phyloP scores from a whole-genome alignment of 1,140 invertebrate species.

The Drosophila ficusphila region DNA sequence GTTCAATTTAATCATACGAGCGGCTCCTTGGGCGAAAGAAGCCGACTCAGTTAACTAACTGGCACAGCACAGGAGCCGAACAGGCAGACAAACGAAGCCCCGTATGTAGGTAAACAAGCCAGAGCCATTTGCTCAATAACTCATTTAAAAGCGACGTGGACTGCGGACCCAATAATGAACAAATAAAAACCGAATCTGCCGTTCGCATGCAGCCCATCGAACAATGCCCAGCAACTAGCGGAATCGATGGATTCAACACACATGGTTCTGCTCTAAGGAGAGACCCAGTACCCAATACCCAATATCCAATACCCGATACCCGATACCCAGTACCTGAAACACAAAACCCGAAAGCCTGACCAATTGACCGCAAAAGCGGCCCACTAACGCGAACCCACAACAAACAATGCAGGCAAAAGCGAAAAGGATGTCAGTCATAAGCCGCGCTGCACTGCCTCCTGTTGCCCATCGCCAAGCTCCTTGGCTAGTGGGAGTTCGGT shows the following conservation, averaged over 20 bases:
- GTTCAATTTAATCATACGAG: constrained; percentile 54
- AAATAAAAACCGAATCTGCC: constrained; percentile 79
- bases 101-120: constrained; percentile 68
- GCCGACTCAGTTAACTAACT: constrained; percentile 55
- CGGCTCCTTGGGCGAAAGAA: constrained; percentile 12
- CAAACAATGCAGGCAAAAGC: constrained; percentile 72
- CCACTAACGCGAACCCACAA: constrained; percentile 31
- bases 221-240: constrained; percentile 67
- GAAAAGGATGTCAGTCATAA: constrained; percentile 81
- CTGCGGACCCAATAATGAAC: constrained; percentile 69
- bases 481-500: constrained; percentile 60
- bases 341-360: constrained; percentile 43
- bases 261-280: constrained; percentile 7
- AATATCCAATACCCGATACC: too few species aligned
- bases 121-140: constrained; percentile 75
- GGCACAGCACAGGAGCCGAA: constrained; percentile 45
- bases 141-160: constrained; percentile 77
- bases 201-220: constrained; percentile 54
- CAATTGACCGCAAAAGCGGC: constrained; percentile 74
- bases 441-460: constrained; percentile 72
- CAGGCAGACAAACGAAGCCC: constrained; percentile 31
- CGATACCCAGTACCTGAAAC: too few species aligned
- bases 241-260: constrained; percentile 47
- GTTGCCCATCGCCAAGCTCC: constrained; percentile 38
- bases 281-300: too few species aligned